phyloP scores from a whole-genome alignment of 1,140 invertebrate genomes.

The Apis dorsata region DNA sequence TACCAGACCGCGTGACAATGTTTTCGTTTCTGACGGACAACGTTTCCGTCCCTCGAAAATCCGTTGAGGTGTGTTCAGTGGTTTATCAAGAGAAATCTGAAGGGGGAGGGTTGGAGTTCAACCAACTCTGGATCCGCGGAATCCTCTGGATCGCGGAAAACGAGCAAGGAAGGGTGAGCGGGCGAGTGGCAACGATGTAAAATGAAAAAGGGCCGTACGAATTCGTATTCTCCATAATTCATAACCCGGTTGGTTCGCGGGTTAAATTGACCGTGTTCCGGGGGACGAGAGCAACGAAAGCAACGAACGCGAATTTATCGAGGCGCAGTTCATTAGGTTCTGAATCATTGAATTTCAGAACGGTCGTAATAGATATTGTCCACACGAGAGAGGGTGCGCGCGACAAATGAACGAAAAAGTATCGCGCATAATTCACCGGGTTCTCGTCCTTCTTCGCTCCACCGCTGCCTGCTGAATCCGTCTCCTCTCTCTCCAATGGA shows the following conservation, averaged over 20 bases:
- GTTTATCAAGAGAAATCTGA: too few species aligned
- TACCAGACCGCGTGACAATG: too few species aligned
- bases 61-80: too few species aligned
- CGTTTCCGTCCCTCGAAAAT: not conserved
- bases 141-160: not conserved
- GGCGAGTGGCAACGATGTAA: not conserved
- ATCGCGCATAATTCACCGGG: conserved; percentile 59
- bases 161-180: not conserved
- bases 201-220: not conserved
- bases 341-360: conserved; percentile 52
- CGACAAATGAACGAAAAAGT: conserved; percentile 59
- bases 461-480: conserved; percentile 26
- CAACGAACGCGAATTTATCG: conserved; percentile 40
- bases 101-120: too few species aligned
- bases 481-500: conserved; percentile 27
- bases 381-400: conserved; percentile 32
- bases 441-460: conserved; percentile 41
- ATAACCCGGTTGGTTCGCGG: not conserved
- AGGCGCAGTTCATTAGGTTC: conserved; percentile 38
- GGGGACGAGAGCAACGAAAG: conserved; percentile 11
- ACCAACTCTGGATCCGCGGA: too few species aligned
- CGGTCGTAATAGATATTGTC: conserved; percentile 47
- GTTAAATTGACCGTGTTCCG: conserved; percentile 16
- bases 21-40: not conserved
- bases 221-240: conserved; percentile 27